Conservation (phyloP, 2,113 vertebrate genomes). For the Macrotis lagotis region DNA sequence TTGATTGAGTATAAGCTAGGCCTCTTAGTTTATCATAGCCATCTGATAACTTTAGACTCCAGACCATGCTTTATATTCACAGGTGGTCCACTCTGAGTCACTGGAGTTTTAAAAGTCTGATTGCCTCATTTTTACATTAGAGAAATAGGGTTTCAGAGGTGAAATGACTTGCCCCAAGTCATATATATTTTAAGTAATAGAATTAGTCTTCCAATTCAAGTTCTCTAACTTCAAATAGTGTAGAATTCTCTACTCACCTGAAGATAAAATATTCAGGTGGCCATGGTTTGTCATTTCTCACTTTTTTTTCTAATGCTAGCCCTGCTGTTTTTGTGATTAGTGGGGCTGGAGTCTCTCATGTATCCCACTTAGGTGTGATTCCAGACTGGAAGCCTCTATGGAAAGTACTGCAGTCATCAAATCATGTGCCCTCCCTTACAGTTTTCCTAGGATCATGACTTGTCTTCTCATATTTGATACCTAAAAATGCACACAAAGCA, state of each 20-base stretch:
- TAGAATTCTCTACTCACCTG: neutral
- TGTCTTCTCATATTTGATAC: neutral
- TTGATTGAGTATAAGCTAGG: neutral
- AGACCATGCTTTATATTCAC: neutral
- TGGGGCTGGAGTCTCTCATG: neutral
- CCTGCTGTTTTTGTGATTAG: neutral
- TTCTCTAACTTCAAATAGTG: neutral
- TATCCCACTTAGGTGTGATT: neutral
- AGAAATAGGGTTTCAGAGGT: neutral
- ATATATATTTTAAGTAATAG: neutral
- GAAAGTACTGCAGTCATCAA: neutral
- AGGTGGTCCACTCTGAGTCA: neutral
- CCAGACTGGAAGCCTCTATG: neutral
- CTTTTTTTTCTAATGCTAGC: neutral
- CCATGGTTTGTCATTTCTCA: slow-evolving; percentile 20
- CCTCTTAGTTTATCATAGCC: neutral
- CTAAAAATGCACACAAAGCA: neutral
- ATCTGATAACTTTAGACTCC: neutral
- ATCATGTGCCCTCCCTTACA: neutral
- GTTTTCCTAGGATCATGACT: neutral
- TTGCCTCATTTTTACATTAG: neutral
- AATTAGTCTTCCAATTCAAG: neutral
- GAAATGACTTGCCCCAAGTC: neutral
- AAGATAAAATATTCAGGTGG: slow-evolving; percentile 28
- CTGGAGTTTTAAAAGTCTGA: neutral